Percentiles rank a stretch among this genome's conserved stretches.
These are phyloP conservation scores for Melipona quadrifasciata DNA, from an alignment of 1,140 invertebrate species.

Conservation along the genomic window DNA sequence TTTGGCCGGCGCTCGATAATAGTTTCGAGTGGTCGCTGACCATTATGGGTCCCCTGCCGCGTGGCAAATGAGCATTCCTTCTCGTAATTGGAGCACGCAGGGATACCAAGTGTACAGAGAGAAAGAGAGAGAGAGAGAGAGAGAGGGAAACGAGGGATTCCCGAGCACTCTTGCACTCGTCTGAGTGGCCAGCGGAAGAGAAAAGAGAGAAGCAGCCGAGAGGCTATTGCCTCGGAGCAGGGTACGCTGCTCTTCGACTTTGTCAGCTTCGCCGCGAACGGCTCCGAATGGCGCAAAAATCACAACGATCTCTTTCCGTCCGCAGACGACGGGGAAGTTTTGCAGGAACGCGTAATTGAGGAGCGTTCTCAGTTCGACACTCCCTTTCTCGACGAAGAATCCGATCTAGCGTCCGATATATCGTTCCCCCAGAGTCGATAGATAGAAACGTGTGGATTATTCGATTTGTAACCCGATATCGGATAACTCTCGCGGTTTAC, in stretches of 20 bases:
- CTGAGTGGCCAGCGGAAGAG: slow-evolving; percentile 58
- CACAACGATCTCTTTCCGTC: background rate
- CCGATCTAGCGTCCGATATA: background rate
- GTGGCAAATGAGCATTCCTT: slow-evolving; percentile 72
- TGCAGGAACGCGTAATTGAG: slow-evolving; percentile 12
- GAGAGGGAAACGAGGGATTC: slow-evolving; percentile 60
- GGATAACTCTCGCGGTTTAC: slow-evolving; percentile 20
- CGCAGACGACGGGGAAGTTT: background rate
- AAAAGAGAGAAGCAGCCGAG: slow-evolving; percentile 44
- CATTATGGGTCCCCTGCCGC: slow-evolving; percentile 67
- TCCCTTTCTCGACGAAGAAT: slow-evolving; percentile 31
- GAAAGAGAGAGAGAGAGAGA: slow-evolving; percentile 16
- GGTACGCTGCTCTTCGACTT: slow-evolving; percentile 43
- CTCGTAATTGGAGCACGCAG: slow-evolving; percentile 71
- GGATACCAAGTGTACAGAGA: slow-evolving; percentile 60
- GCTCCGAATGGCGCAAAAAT: background rate
- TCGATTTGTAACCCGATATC: slow-evolving; percentile 38
- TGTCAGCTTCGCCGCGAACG: background rate
- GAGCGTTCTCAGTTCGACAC: slow-evolving; percentile 48
- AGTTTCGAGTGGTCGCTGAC: slow-evolving; percentile 71
- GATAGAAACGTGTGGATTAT: slow-evolving; percentile 6
- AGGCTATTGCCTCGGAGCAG: slow-evolving; percentile 10
- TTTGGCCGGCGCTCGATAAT: slow-evolving; percentile 60
- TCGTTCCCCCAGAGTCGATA: background rate
- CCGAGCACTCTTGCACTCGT: slow-evolving; percentile 64